A percentile compares a stretch with the other conserved stretches of the same genome.
These are phyloP conservation scores for Oncorhynchus gorbuscha DNA, from an alignment of 2,113 vertebrate genomes.

Conservation along the genomic window DNA sequence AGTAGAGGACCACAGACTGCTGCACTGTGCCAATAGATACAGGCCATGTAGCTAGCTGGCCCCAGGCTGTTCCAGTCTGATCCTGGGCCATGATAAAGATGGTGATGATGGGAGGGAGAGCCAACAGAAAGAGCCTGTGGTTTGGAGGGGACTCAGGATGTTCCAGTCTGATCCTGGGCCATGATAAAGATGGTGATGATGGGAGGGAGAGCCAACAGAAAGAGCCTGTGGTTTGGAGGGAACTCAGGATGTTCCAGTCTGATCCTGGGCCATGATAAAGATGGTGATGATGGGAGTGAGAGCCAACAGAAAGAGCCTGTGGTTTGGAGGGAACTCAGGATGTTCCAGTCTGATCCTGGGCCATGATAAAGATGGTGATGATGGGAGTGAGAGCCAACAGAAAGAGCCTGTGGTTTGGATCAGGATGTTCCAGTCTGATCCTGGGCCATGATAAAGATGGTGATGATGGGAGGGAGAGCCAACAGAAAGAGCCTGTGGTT, in stretches of 20 bases:
- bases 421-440: slow-evolving; percentile 4
- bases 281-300: too few relatives aligned
- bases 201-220: too few relatives aligned
- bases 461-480: too few relatives aligned
- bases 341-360: neutral
- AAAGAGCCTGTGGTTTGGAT: neutral
- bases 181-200: too few relatives aligned
- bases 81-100: neutral
- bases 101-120: too few relatives aligned
- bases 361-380: too few relatives aligned
- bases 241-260: slow-evolving; percentile 2
- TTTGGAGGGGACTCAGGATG: neutral
- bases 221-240: neutral
- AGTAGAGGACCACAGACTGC: slow-evolving; percentile 2
- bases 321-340: neutral
- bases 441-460: too few relatives aligned
- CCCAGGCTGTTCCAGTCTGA: slow-evolving; percentile 7
- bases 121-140: neutral
- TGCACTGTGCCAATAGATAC: slow-evolving; percentile 19
- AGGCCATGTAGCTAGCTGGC: neutral
- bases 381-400: too few relatives aligned
- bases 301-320: neutral
- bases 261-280: neutral
- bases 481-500: neutral
- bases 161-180: neutral